Evolutionary conservation across 30 jellyfish, hydroid and myxozoan species (phyloP), one percentile per base, ranked within the genome.

Genomic region (Morbakka virulenta): DNA sequence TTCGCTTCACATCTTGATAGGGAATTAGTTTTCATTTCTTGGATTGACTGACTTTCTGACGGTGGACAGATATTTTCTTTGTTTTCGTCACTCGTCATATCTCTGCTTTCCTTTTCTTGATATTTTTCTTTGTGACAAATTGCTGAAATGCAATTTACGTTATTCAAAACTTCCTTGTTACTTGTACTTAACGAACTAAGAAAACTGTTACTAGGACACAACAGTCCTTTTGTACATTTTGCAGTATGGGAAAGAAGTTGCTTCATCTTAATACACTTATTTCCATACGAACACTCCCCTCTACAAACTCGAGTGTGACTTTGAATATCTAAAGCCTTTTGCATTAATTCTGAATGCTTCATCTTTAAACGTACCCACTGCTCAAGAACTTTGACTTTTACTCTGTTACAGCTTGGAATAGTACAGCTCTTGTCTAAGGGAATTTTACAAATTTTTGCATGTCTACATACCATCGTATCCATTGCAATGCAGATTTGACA

Each of bases 391-490:
- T 73, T 83, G 14, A 75, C 36, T 50, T 74, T 83, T 6, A 64
- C 57, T 35, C 73, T 83, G 83, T 83, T 80, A 64, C 95, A 83
- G 52, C 65, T 73, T 62, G 87, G 95, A 9, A 83, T 63, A 4
- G 77, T 78, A 57, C 95, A 83, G 13, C 63, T 41, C 22, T 50
- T 32, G 64, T 64, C 71, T 6, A 83, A 63, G 4, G 69, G 74
- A 50, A 62, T 65, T 34, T 48, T 62, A 83, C 95, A 83, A n/a
- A 47, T 87, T 63, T 63, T 76, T 11, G 95, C 41, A 64, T 83
- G 95, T 87, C 74, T 81, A 24, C 80, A 73, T 1, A 83, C 87
- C 69, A 83, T 72, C 2, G 87, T 85, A 49, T 83, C 95, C n/a
- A 72, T 36, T 49, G 87, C 87, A 30, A 62, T 49, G 36, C 95